Evolutionary conservation across 1,140 invertebrate genomes (phyloP).

Genomic region (Drosophila obscura): DNA sequence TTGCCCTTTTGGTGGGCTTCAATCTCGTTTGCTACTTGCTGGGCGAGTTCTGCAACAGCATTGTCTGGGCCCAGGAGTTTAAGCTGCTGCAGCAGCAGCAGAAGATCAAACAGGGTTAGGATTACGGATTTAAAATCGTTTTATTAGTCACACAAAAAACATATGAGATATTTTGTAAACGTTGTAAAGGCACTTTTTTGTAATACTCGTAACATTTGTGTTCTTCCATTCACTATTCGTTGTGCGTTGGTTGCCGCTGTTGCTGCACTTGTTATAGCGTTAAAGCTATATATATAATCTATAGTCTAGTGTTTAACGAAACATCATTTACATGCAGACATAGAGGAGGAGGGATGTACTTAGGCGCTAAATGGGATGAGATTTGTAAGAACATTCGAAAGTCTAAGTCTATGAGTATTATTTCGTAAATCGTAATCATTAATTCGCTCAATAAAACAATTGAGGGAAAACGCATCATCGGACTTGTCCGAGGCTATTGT

Average conservation of each 20-base stretch:
- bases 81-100: constrained; percentile 51
- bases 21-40: constrained; percentile 67
- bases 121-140: constrained; percentile 60
- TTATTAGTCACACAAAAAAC: constrained; percentile 69
- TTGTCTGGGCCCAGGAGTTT: constrained; percentile 70
- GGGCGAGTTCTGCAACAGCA: constrained; percentile 61
- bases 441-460: constrained; percentile 30
- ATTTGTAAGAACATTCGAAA: constrained; percentile 33
- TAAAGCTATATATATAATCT: constrained; percentile 11
- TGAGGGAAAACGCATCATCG: constrained; percentile 8
- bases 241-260: constrained; percentile 1
- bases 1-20: constrained; percentile 56
- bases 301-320: constrained; percentile 48
- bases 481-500: background rate
- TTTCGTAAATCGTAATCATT: constrained; percentile 39
- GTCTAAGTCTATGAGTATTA: constrained; percentile 67
- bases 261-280: constrained; percentile 9
- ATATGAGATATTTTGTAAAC: constrained; percentile 47
- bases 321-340: constrained; percentile 42
- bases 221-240: background rate
- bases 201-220: constrained; percentile 20
- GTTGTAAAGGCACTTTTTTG: constrained; percentile 50
- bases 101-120: constrained; percentile 47
- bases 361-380: constrained; percentile 17
- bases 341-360: constrained; percentile 12